Percentiles rank a stretch among this genome's conserved stretches.
phyloP scores from a whole-genome alignment of 2,888 invertebrate species.

The Polymixis flavicincta region DNA sequence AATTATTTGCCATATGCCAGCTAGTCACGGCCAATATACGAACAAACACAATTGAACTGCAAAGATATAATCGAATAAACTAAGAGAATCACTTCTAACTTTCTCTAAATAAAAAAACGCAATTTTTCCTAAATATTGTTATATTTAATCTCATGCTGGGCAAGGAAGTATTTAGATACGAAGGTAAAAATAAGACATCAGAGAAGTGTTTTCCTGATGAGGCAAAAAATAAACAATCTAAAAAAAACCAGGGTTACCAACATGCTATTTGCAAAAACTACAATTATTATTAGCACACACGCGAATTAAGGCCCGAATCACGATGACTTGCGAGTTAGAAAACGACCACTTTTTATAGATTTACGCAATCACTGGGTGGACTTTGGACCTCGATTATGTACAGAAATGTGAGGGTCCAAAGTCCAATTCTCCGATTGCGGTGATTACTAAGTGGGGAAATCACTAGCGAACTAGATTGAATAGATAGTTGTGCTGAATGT shows the following conservation, averaged over 20 bases:
- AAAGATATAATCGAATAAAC: background rate
- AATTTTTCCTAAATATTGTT: background rate
- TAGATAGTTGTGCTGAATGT: constrained; percentile 15
- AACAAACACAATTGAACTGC: constrained; percentile 1
- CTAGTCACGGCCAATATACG: too few relatives aligned
- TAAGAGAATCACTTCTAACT: background rate
- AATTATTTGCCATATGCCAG: too few relatives aligned
- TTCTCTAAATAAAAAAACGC: background rate
- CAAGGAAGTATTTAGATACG: background rate
- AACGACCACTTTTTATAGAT: constrained; percentile 24
- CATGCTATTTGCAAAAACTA: constrained; percentile 28
- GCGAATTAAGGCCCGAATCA: constrained; percentile 26
- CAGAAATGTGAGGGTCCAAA: constrained; percentile 55
- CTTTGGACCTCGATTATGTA: constrained; percentile 63
- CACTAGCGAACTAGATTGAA: constrained; percentile 25
- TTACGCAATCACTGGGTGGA: constrained; percentile 47
- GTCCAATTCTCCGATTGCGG: constrained; percentile 32
- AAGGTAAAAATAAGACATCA: constrained; percentile 27
- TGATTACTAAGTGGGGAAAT: constrained; percentile 33
- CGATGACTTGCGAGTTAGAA: constrained; percentile 54
- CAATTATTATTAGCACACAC: constrained; percentile 34
- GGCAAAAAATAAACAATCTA: constrained; percentile 17
- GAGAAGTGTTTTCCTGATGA: constrained; percentile 19
- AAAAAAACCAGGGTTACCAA: constrained; percentile 44
- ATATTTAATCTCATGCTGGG: constrained; percentile 3